Evolutionary conservation across 2,797 vertebrate genomes (phyloP).

Genomic region (Danio jaintianensis): DNA sequence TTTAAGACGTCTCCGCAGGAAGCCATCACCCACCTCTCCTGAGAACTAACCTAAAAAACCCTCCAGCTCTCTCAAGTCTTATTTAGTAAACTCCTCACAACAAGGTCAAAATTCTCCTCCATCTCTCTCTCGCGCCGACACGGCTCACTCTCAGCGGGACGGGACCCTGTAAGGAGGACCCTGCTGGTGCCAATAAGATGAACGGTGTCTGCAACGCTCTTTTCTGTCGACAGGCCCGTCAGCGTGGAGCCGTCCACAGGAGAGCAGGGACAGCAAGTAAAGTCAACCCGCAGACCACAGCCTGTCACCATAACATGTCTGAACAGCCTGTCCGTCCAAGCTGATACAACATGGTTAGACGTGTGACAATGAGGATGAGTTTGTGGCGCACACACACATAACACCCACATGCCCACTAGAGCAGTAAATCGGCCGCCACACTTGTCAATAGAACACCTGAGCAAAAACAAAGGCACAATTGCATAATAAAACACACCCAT

Average conservation of each 20-base stretch:
- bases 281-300: slow-evolving; percentile 20
- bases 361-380: not conserved
- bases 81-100: slow-evolving; percentile 47
- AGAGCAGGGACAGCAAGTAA: slow-evolving; percentile 3
- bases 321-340: slow-evolving; percentile 31
- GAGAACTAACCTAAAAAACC: slow-evolving; percentile 47
- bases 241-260: not conserved
- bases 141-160: not conserved
- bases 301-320: slow-evolving; percentile 7
- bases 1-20: not conserved
- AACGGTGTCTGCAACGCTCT: not conserved
- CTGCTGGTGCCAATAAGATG: slow-evolving; percentile 14
- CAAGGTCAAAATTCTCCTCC: slow-evolving; percentile 46
- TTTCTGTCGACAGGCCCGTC: slow-evolving; percentile 19
- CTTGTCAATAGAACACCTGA: slow-evolving; percentile 40
- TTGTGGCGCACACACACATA: not conserved
- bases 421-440: slow-evolving; percentile 1
- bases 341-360: slow-evolving; percentile 18
- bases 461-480: slow-evolving; percentile 18
- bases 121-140: not conserved
- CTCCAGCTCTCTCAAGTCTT: slow-evolving; percentile 16
- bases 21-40: slow-evolving; percentile 16
- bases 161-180: slow-evolving; percentile 19
- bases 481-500: not conserved
- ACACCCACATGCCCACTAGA: not conserved